Evolutionary conservation across 2,888 invertebrate species (phyloP), one percentile per base, ranked within the genome.

Genomic region (Rotaria macrura): DNA sequence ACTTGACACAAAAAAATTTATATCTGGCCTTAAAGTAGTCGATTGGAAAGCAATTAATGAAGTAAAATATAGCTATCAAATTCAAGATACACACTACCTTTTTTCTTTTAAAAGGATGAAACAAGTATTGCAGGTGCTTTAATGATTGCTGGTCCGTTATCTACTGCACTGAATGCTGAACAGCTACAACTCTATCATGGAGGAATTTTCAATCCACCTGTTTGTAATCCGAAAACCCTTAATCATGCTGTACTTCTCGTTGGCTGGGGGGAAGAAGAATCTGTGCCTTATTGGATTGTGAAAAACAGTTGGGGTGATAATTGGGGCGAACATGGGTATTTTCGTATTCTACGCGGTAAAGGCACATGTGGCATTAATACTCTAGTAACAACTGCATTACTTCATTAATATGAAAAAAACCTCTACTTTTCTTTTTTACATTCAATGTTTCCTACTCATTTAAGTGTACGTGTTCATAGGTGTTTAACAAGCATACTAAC

Each of bases 301-400:
- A 86, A 86, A 72, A 86, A 86, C 38, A 84, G 84, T 84, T 86
- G 89, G 89, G 89, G 89, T 12, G 85, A 86, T 12, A 88, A 87
- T 29, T 90, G 89, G 89, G 89, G 89, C 4, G 88, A 89, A 86
- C 85, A 88, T 14, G 89, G 89, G 40, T 89, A 89, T 87, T 89
- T 89, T 87, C 86, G 88, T 83, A 89, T 89, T 23, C 87, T 88
- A 52, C 87, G 89, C 25, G 88, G 88, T 1, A 87, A 85, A 20
- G 89, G 89, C 1, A 88, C 87, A 40, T 89, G 89, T 86, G 89
- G 89, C 12, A 87, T 89, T 34, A 89, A 89, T 85, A 89, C 89
- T 0, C 88, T 88, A 86, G 89, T 89, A 20, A 89, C 89, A 7
- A 88, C 89, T n/a, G 89, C 89, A 47, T 54, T 87, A 17, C 83